Evolutionary conservation across 2,888 invertebrate species (phyloP).

Genomic region (Andrena camellia): DNA sequence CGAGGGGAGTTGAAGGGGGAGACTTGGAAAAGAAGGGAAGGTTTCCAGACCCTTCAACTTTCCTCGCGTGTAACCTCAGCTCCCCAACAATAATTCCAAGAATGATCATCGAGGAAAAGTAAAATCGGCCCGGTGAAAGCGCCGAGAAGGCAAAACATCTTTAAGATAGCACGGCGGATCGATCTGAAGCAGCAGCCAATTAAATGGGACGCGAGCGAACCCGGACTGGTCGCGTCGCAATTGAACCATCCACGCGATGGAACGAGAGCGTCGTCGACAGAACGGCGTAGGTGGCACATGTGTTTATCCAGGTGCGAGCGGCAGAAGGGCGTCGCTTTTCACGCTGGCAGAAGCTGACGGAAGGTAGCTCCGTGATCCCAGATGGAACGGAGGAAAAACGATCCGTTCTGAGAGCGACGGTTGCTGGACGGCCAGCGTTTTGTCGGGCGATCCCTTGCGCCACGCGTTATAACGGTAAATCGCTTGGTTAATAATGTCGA

Average conservation of each 20-base stretch:
- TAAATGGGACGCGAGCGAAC: slow-evolving; percentile 35
- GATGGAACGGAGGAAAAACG: slow-evolving; percentile 18
- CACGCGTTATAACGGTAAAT: slow-evolving; percentile 69
- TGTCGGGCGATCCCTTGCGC: slow-evolving; percentile 33
- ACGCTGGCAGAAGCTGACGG: not conserved
- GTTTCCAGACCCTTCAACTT: too few relatives aligned
- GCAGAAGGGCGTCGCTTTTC: slow-evolving; percentile 30
- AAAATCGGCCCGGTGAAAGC: slow-evolving; percentile 24
- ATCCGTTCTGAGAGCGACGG: not conserved
- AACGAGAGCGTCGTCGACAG: not conserved
- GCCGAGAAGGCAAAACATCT: slow-evolving; percentile 5
- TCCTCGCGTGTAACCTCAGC: too few relatives aligned
- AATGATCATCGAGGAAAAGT: not conserved
- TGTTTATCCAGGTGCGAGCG: slow-evolving; percentile 6
- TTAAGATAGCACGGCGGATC: slow-evolving; percentile 8
- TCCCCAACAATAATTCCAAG: too few relatives aligned
- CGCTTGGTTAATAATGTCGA: slow-evolving; percentile 71
- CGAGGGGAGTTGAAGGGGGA: too few relatives aligned
- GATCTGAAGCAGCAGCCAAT: slow-evolving; percentile 37
- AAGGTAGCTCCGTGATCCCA: not conserved
- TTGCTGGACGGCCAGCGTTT: slow-evolving; percentile 22
- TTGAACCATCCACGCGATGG: slow-evolving; percentile 6
- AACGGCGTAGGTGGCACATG: slow-evolving; percentile 24
- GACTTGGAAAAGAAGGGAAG: too few relatives aligned
- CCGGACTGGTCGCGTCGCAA: slow-evolving; percentile 5